A percentile compares a stretch with the other conserved stretches of the same genome.
These are phyloP conservation scores for Drosophila aff. DNA, from an alignment of 1,140 invertebrate species.

Conservation along the genomic window DNA sequence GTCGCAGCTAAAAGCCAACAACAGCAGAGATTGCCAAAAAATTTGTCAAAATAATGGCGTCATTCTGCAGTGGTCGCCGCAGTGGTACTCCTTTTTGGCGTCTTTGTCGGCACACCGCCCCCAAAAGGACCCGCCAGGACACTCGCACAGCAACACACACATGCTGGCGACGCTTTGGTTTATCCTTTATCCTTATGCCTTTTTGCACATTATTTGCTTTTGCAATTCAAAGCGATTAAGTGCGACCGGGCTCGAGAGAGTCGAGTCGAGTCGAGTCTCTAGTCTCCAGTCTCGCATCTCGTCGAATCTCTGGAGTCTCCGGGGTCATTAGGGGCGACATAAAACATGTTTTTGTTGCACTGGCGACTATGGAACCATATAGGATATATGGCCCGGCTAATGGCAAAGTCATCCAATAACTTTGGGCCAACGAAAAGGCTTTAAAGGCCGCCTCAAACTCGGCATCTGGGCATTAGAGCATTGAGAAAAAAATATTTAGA, in stretches of 20 bases:
- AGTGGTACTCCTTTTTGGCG: conserved; percentile 13
- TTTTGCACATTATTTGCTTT: conserved; percentile 84
- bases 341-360: conserved; percentile 84
- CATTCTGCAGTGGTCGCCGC: conserved; percentile 78
- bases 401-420: conserved; percentile 74
- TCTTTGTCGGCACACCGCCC: conserved; percentile 11
- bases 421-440: conserved; percentile 49
- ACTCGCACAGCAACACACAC: conserved; percentile 2
- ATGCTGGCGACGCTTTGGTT: conserved; percentile 76
- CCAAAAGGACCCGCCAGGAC: conserved; percentile 71
- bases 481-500: conserved; percentile 5
- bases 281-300: conserved; percentile 40
- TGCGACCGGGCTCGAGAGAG: conserved; percentile 38
- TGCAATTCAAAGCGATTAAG: conserved; percentile 84
- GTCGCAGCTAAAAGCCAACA: conserved; percentile 75
- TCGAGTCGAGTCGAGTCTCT: background rate
- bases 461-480: conserved; percentile 57
- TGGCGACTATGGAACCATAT: conserved; percentile 64
- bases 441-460: conserved; percentile 30
- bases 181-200: conserved; percentile 82
- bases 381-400: conserved; percentile 77
- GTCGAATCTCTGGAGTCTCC: conserved; percentile 57
- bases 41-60: conserved; percentile 85
- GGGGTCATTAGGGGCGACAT: conserved; percentile 81
- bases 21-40: conserved; percentile 78